Evolutionary conservation across 2,797 vertebrate species (phyloP), one percentile per base, ranked within the genome.

Genomic region (Mus minutoides): DNA sequence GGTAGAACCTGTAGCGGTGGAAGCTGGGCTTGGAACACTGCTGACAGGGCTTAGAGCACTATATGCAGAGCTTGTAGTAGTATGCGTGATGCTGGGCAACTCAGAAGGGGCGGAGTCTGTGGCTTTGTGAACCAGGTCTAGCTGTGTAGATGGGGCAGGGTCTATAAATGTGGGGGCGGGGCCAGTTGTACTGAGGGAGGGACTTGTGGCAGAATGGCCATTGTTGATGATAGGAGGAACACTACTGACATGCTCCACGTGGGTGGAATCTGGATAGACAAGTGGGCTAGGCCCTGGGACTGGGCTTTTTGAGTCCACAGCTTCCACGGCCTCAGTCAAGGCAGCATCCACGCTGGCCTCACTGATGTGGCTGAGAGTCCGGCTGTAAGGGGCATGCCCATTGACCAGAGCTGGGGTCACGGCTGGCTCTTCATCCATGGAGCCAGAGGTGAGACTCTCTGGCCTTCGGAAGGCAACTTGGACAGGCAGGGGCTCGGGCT

Each of bases 291-390:
- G 79, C 95, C n/a, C 0, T 58, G 0, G 0, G 85, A 62, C 82
- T 26, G 37, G 6, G 77, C n/a, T 97, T 83, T 88, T 69, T 64
- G 16, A 0, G 92, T 54, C 83, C 60, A 88, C 83, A 0, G 13
- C 94, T 69, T 97, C 97, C 85, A 98, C 92, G 94, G 95, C 91
- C 95, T 98, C 97, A 34, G 98, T 97, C 95, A 98, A 67, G 0
- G 97, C 94, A n/a, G 98, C 99, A 0, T 99, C 99, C 78, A 98
- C 98, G 0, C 99, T 99, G 97, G 98, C 98, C 96, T 99, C 99
- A 0, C 99, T 99, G 92, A 99, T 99, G 97, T 99, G 99, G 98
- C 99, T 99, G 90, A 99, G 98, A 96, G 99, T 99, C 94, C 99
- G 99, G 1, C 98, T 99, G 96, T 99, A 99, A 95, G 98, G 98